phyloP scores from a whole-genome alignment of 2,888 invertebrate species.

The Yponomeuta evonymella region DNA sequence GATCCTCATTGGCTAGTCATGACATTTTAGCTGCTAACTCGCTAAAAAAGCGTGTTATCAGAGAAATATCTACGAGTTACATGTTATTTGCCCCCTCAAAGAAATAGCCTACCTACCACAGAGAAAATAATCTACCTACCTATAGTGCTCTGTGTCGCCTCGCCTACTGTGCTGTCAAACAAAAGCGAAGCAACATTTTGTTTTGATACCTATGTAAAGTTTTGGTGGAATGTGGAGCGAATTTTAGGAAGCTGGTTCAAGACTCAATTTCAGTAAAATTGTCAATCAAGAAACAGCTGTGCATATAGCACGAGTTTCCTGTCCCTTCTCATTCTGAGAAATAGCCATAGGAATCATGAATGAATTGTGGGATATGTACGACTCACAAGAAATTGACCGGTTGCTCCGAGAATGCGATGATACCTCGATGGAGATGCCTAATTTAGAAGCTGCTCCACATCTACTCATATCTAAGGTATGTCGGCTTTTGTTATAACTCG shows the following conservation, averaged over 20 bases:
- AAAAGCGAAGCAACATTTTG: not conserved
- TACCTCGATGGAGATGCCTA: constrained; percentile 50
- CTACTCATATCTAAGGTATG: constrained; percentile 64
- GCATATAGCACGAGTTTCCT: not conserved
- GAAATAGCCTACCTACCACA: no score
- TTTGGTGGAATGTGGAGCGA: not conserved
- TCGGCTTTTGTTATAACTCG: not conserved
- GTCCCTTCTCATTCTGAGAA: not conserved
- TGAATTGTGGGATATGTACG: not conserved
- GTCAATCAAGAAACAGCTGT: not conserved
- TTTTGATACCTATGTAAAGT: not conserved
- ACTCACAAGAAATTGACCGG: constrained; percentile 35
- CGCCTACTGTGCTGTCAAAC: not conserved
- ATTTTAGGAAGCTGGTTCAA: no score
- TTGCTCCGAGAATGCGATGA: constrained; percentile 50
- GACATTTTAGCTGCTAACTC: no score
- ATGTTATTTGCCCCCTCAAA: no score
- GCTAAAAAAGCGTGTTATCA: no score
- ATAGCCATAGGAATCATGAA: not conserved
- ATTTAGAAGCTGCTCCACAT: constrained; percentile 58
- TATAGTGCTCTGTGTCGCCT: no score
- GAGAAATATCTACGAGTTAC: no score
- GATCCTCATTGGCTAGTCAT: no score
- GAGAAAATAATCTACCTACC: no score
- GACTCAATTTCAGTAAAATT: no score